phyloP scores from a whole-genome alignment of 2,797 vertebrate genomes.

The Coregonus suidteri region DNA sequence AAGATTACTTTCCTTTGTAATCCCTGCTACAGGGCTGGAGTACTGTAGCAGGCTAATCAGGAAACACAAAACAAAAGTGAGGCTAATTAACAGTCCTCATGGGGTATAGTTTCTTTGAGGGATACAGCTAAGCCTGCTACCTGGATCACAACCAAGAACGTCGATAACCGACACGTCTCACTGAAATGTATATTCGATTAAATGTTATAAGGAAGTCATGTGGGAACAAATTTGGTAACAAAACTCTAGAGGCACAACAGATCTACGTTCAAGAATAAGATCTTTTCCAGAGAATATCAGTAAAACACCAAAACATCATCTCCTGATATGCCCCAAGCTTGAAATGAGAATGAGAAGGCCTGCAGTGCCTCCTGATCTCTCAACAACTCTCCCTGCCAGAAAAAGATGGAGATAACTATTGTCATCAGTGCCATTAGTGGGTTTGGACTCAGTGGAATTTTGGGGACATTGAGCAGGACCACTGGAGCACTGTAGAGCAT shows the following conservation, averaged over 20 bases:
- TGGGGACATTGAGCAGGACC: slow-evolving; percentile 57
- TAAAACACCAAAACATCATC: slow-evolving; percentile 40
- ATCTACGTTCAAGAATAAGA: slow-evolving; percentile 23
- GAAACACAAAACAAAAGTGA: slow-evolving; percentile 47
- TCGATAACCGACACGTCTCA: neutral
- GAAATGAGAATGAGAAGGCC: slow-evolving; percentile 42
- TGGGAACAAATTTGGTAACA: slow-evolving; percentile 23
- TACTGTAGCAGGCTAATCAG: slow-evolving; percentile 30
- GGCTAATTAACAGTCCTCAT: slow-evolving; percentile 49
- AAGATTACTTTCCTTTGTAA: slow-evolving; percentile 42
- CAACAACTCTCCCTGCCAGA: slow-evolving; percentile 23
- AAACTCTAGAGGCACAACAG: slow-evolving; percentile 22
- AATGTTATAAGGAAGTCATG: neutral
- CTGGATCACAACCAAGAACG: neutral
- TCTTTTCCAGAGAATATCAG: slow-evolving; percentile 8
- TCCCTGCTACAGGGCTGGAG: slow-evolving; percentile 26
- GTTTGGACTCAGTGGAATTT: slow-evolving; percentile 50
- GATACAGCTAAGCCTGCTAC: slow-evolving; percentile 8
- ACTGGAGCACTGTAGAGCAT: slow-evolving; percentile 46
- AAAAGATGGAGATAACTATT: slow-evolving; percentile 58
- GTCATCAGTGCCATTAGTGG: slow-evolving; percentile 61
- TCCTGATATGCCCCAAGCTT: slow-evolving; percentile 26
- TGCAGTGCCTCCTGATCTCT: slow-evolving; percentile 19
- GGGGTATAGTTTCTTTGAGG: slow-evolving; percentile 16
- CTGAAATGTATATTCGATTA: slow-evolving; percentile 15